Conservation (phyloP, 1,140 invertebrate genomes). For the Hycleus cichorii region DNA sequence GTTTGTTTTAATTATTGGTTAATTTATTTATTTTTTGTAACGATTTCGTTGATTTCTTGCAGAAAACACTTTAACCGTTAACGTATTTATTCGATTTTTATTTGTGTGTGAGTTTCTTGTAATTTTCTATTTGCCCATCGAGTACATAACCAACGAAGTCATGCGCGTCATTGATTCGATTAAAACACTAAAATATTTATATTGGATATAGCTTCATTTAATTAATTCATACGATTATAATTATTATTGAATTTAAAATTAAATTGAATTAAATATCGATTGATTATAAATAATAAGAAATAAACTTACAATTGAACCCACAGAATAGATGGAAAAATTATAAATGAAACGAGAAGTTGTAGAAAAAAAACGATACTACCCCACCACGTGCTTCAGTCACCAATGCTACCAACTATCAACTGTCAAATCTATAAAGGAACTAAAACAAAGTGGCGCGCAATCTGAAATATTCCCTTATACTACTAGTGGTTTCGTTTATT, state of each 20-base stretch:
- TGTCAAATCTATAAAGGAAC: too few relatives aligned
- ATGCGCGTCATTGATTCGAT: slow-evolving; percentile 5
- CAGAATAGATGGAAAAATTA: slow-evolving; percentile 8
- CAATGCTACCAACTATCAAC: slow-evolving; percentile 30
- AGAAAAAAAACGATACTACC: slow-evolving; percentile 14
- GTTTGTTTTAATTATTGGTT: too few relatives aligned
- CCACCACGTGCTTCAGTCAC: slow-evolving; percentile 34
- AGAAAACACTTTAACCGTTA: too few relatives aligned
- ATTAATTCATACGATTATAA: background rate
- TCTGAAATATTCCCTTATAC: too few relatives aligned
- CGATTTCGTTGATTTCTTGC: too few relatives aligned
- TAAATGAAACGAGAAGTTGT: slow-evolving; percentile 20
- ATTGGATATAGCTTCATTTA: background rate
- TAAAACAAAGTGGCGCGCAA: too few relatives aligned
- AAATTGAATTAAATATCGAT: too few relatives aligned
- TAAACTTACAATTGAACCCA: slow-evolving; percentile 26
- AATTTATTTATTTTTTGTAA: too few relatives aligned
- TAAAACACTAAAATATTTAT: background rate
- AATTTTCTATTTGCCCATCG: too few relatives aligned
- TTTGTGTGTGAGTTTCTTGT: too few relatives aligned
- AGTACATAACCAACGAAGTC: slow-evolving; percentile 12
- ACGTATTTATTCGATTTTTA: too few relatives aligned
- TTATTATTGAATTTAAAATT: background rate
- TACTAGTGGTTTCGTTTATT: too few relatives aligned
- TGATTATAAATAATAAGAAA: background rate